Evolutionary conservation across 2,888 invertebrate species (phyloP).

Genomic region (Dynastes maya): DNA sequence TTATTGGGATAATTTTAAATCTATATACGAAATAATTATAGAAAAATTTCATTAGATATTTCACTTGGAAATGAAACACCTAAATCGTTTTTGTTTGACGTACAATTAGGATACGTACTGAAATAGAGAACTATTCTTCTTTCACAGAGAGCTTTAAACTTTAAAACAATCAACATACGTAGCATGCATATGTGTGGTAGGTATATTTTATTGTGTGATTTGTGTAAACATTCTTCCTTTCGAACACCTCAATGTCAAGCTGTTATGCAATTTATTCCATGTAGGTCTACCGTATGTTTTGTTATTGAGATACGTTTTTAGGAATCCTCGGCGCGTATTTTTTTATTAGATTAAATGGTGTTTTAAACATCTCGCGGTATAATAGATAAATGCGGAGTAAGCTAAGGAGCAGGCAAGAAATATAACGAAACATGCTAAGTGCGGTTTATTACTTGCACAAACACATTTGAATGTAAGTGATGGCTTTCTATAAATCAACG

Average conservation of each 20-base stretch:
- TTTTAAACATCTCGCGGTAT: constrained; percentile 11
- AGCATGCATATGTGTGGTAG: not conserved
- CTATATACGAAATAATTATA: no score
- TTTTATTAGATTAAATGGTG: constrained; percentile 48
- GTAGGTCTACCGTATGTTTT: constrained; percentile 9
- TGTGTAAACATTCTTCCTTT: constrained; percentile 5
- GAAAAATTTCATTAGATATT: no score
- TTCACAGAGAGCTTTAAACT: not conserved
- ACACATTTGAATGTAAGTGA: constrained; percentile 42
- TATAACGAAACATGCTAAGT: constrained; percentile 38
- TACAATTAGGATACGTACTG: no score
- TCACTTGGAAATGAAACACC: no score
- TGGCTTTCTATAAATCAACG: constrained; percentile 44
- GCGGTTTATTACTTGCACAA: constrained; percentile 23
- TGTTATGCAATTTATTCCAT: not conserved
- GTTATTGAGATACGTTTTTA: constrained; percentile 28
- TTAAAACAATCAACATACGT: not conserved
- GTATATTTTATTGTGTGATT: not conserved
- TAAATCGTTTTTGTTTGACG: no score
- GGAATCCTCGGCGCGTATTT: not conserved
- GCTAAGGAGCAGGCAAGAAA: constrained; percentile 22
- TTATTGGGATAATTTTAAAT: not conserved
- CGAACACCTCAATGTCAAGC: not conserved
- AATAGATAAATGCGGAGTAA: not conserved
- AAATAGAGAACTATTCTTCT: no score